These are phyloP conservation scores for Drosophila nigromelanica DNA, from an alignment of 1,140 invertebrate species.

Conservation along the genomic window DNA sequence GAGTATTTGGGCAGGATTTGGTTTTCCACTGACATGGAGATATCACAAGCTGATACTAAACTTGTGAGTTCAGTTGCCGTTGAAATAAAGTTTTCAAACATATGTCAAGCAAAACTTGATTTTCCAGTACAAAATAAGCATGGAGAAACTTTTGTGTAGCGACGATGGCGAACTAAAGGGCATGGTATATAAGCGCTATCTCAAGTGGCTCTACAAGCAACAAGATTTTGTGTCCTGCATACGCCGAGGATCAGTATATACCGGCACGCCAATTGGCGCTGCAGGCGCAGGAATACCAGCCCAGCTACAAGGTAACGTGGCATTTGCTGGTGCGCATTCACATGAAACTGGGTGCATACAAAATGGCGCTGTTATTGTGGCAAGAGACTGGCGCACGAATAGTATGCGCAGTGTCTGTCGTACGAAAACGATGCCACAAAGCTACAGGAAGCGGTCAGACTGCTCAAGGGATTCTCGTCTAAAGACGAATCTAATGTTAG, in stretches of 20 bases:
- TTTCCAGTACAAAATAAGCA: conserved; percentile 73
- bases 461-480: conserved; percentile 20
- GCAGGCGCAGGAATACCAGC: conserved; percentile 62
- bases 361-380: conserved; percentile 67
- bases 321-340: conserved; percentile 67
- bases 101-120: neutral
- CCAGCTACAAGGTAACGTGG: conserved; percentile 54
- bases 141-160: conserved; percentile 62
- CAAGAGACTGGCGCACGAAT: conserved; percentile 31
- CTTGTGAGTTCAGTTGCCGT: conserved; percentile 39
- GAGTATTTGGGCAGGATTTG: conserved; percentile 65
- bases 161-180: conserved; percentile 46
- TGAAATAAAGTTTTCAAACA: neutral
- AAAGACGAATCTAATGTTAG: conserved; percentile 27
- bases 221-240: conserved; percentile 84
- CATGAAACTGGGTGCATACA: conserved; percentile 74
- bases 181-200: conserved; percentile 85
- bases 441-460: conserved; percentile 42
- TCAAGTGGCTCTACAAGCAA: conserved; percentile 85
- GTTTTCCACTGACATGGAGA: conserved; percentile 52
- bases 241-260: conserved; percentile 84
- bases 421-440: conserved; percentile 42
- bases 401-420: conserved; percentile 63
- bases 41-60: conserved; percentile 31
- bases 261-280: conserved; percentile 85